Evolutionary conservation across 2,888 invertebrate species (phyloP).

Genomic region (Machimus atricapillus): DNA sequence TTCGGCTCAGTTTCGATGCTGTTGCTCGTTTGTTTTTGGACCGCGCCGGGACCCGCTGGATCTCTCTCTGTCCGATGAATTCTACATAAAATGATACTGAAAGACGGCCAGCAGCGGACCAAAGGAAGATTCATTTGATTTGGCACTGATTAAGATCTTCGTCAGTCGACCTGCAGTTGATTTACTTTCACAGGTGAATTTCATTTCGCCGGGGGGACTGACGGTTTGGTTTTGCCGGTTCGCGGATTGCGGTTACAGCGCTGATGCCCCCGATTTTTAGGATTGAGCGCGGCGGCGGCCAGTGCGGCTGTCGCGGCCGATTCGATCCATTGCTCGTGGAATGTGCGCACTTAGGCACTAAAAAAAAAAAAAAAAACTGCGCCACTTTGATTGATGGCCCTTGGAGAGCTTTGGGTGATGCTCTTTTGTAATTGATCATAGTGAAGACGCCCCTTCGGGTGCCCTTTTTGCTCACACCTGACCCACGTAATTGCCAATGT

Average conservation of each 20-base stretch:
- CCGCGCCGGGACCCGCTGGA: conserved; percentile 2
- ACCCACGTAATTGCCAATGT: background rate
- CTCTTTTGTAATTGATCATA: background rate
- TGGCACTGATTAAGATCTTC: conserved; percentile 38
- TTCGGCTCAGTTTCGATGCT: conserved; percentile 36
- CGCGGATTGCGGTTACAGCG: background rate
- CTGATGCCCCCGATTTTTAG: background rate
- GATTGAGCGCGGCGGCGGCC: too few species aligned
- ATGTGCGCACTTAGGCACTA: conserved; percentile 6
- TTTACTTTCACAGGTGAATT: conserved; percentile 37
- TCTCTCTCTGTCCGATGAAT: conserved; percentile 23
- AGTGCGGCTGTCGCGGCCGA: background rate
- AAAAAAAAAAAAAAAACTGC: conserved; percentile 25
- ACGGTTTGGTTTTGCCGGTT: background rate
- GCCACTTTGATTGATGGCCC: conserved; percentile 26
- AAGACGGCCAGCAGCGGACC: conserved; percentile 24
- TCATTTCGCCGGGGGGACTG: conserved; percentile 21
- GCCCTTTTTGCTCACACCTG: background rate
- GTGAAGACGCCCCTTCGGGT: background rate
- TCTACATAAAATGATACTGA: conserved; percentile 36
- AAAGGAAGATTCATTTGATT: conserved; percentile 35
- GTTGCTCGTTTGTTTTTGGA: conserved; percentile 27
- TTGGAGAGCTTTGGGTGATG: background rate
- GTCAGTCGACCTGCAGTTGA: conserved; percentile 35
- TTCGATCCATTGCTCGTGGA: background rate